Conservation (phyloP, 2,888 invertebrate genomes). For the Drosophila falleni region DNA sequence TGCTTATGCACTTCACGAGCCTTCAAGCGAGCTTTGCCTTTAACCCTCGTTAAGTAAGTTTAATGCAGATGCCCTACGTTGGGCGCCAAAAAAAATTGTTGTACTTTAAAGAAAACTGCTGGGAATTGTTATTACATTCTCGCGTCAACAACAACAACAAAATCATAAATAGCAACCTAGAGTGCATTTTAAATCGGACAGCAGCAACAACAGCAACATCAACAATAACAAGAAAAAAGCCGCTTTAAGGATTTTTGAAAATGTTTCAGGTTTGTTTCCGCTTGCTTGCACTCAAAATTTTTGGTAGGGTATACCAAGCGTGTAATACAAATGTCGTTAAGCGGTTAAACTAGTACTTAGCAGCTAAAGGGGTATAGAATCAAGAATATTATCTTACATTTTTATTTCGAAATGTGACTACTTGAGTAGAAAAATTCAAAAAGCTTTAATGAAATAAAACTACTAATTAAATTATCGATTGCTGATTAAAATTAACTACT, state of each 20-base stretch:
- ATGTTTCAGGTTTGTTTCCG: slow-evolving; percentile 43
- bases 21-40: slow-evolving; percentile 5
- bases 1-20: slow-evolving; percentile 16
- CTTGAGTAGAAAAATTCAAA: too few relatives aligned
- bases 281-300: neutral
- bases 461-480: too few relatives aligned
- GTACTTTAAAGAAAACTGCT: slow-evolving; percentile 44
- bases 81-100: slow-evolving; percentile 35
- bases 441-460: too few relatives aligned
- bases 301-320: slow-evolving; percentile 4
- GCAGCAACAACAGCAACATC: slow-evolving; percentile 26
- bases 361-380: too few relatives aligned
- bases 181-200: slow-evolving; percentile 58
- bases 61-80: slow-evolving; percentile 14
- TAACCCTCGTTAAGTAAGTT: slow-evolving; percentile 19
- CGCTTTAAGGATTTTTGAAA: slow-evolving; percentile 55
- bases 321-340: neutral
- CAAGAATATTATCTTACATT: too few relatives aligned
- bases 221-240: slow-evolving; percentile 20
- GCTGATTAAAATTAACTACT: too few relatives aligned
- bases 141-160: slow-evolving; percentile 19
- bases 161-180: slow-evolving; percentile 46
- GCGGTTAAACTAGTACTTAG: too few relatives aligned
- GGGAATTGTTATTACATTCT: slow-evolving; percentile 62
- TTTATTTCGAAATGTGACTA: too few relatives aligned